Base-by-base conservation (phyloP, 2,888 invertebrate species). In the Ophioninae sp. region DNA sequence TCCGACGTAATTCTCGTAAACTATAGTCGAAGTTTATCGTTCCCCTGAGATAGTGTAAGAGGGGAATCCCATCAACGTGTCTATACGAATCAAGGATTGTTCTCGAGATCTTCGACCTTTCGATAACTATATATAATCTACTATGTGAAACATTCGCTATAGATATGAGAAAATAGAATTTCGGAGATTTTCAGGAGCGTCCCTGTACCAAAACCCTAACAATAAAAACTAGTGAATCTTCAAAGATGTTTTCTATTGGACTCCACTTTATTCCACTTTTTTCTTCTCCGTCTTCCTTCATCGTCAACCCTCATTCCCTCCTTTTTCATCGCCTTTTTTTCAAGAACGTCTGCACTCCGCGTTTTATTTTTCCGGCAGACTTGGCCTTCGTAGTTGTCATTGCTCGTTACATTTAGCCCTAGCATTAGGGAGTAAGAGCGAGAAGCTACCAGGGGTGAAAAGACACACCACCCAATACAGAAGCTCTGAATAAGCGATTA, bases 401-500 rank as follows among this genome's bases (percentile, higher is more conserved):
- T 57, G 88, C 88, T 88, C 83, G 81, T 86, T 85, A 87, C 88
- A 88, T 90, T 91, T 91, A 90, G 88, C 90, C 89, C 90, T 87
- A 86, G 91, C 91, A 91, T 91, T 92, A 91, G 70, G 67, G 6
- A 7, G n/a, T 13, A 50, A 50, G 50, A 17, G 50, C 61, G 62
- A 7, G 57, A 50, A 67, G 82, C 69, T 81, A 8, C 10, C 7
- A 39, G 30, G 39, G 50, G 23, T 87, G 90, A 90, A 91, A 92
- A 93, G 91, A 92, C 92, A 93, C 92, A 90, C 68, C 68, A 78
- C 68, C 73, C 59, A 74, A 62, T 62, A 64, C 59, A 61, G 70
- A 69, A 69, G 91, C 92, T 91, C 92, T 91, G 91, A 92, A 92
- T 93, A 91, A 88, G 89, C 91, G 93, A 93, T 93, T 92, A 79